These are phyloP conservation scores for Nymphalis urticae DNA, from an alignment of 2,888 invertebrate genomes.

Conservation along the genomic window DNA sequence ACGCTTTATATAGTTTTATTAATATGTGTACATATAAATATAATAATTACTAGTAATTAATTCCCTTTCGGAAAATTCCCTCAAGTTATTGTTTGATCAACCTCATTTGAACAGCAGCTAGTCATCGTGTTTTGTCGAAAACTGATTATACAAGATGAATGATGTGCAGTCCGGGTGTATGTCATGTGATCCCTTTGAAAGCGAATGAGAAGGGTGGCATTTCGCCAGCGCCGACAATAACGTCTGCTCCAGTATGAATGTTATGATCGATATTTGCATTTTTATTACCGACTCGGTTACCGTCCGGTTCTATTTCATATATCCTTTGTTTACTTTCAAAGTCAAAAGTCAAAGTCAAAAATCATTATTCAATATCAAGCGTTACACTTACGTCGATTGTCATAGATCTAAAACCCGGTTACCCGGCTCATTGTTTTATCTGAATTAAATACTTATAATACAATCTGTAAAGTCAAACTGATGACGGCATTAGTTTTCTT, in stretches of 20 bases:
- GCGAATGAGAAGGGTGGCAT: constrained; percentile 55
- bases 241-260: constrained; percentile 52
- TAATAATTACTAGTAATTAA: not conserved
- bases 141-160: constrained; percentile 45
- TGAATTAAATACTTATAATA: not conserved
- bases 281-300: constrained; percentile 51
- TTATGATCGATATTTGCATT: constrained; percentile 70
- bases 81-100: not conserved
- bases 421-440: not conserved
- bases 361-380: too few species aligned
- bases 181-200: constrained; percentile 49
- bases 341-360: too few species aligned
- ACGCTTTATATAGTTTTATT: too few species aligned
- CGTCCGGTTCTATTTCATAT: constrained; percentile 46
- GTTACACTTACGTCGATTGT: too few species aligned
- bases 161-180: constrained; percentile 42
- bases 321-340: constrained; percentile 36
- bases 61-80: not conserved
- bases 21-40: too few species aligned
- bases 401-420: too few species aligned
- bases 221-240: constrained; percentile 63
- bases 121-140: constrained; percentile 25
- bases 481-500: too few species aligned
- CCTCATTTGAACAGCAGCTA: constrained; percentile 7
- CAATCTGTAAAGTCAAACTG: too few species aligned